A percentile compares a stretch with the other conserved stretches of the same genome.
Conservation (phyloP, 2,797 vertebrate genomes). For the Phalanger gymnotis region DNA sequence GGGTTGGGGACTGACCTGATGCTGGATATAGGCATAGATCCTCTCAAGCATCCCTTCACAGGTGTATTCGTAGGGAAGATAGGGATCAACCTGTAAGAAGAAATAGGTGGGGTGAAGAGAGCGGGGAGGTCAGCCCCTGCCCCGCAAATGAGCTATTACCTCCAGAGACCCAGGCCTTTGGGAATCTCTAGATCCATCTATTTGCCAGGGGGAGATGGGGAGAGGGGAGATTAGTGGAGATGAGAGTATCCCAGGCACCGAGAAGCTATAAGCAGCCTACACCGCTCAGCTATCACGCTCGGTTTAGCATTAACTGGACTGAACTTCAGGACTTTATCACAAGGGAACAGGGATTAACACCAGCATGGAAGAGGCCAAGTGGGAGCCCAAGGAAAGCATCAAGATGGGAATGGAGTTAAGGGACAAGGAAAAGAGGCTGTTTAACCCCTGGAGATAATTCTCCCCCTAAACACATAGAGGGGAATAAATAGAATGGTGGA, state of each 20-base stretch:
- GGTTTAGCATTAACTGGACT: not conserved
- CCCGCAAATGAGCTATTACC: not conserved
- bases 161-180: not conserved
- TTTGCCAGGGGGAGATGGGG: too few species aligned
- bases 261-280: not conserved
- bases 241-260: not conserved
- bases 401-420: not conserved
- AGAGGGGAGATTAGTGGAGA: not conserved
- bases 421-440: not conserved
- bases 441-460: not conserved
- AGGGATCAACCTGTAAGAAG: constrained; percentile 90
- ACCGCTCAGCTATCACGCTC: not conserved
- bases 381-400: not conserved
- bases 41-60: constrained; percentile 96
- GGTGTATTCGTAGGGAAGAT: constrained; percentile 96
- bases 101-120: not conserved
- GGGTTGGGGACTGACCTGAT: constrained; percentile 88
- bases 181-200: not conserved
- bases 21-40: constrained; percentile 94
- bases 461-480: not conserved
- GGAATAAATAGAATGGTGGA: not conserved
- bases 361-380: not conserved
- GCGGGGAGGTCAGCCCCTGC: not conserved
- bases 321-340: not conserved
- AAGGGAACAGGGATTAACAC: not conserved